Conservation (phyloP, 1,140 invertebrate genomes). For the Aphaenogaster rudis region DNA sequence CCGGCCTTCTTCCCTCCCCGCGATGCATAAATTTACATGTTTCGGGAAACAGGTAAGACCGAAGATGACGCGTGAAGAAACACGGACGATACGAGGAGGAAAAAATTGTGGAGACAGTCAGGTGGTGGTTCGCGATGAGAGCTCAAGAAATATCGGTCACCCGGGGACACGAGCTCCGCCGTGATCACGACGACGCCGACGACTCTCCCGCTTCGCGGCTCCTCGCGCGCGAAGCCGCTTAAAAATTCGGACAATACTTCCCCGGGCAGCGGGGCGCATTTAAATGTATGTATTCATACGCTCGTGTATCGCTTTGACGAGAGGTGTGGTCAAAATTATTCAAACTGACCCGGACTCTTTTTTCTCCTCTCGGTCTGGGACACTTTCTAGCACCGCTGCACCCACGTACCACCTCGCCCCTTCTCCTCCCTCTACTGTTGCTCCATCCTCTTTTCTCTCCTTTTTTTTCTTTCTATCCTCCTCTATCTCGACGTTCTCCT, state of each 20-base stretch:
- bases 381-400: constrained; percentile 86
- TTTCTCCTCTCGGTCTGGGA: constrained; percentile 82
- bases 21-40: constrained; percentile 75
- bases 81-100: background rate
- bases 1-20: background rate
- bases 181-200: constrained; percentile 13
- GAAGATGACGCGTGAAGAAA: too few species aligned
- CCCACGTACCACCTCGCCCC: constrained; percentile 82
- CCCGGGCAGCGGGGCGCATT: constrained; percentile 81
- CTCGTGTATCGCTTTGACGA: constrained; percentile 85
- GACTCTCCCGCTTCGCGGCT: constrained; percentile 32
- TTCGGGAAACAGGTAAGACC: constrained; percentile 67
- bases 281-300: constrained; percentile 87
- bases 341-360: constrained; percentile 87
- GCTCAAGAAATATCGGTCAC: constrained; percentile 78
- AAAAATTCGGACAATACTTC: constrained; percentile 86
- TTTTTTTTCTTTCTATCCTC: constrained; percentile 52
- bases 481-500: constrained; percentile 52
- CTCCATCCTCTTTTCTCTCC: constrained; percentile 31
- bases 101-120: constrained; percentile 33
- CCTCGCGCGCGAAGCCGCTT: constrained; percentile 61
- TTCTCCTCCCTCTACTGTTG: constrained; percentile 49
- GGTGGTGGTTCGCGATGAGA: constrained; percentile 54
- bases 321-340: constrained; percentile 88
- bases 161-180: constrained; percentile 48